Conservation (phyloP, 2,888 invertebrate genomes). For the Agrotis exclamationis region DNA sequence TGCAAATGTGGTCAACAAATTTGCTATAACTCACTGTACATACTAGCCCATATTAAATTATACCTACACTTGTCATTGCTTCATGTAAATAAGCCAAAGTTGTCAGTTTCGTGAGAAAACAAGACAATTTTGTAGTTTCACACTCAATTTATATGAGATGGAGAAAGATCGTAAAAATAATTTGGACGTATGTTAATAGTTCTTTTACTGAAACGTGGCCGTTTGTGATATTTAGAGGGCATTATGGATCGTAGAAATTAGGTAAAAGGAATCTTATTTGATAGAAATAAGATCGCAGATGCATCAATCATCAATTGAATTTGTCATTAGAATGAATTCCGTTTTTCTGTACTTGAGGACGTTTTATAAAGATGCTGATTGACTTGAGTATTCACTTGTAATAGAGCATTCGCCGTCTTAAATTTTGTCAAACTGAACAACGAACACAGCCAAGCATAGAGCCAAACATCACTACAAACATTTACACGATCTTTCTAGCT, state of each 20-base stretch:
- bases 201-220: not conserved
- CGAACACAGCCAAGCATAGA: too few species aligned
- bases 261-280: not conserved
- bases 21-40: too few species aligned
- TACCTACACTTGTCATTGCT: not conserved
- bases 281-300: not conserved
- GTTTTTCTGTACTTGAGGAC: not conserved
- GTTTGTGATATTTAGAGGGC: not conserved
- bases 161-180: slow-evolving; percentile 13
- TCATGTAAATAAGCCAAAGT: slow-evolving; percentile 5
- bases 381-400: too few species aligned
- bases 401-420: too few species aligned
- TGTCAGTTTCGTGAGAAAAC: slow-evolving; percentile 20
- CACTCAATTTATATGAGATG: slow-evolving; percentile 9
- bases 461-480: too few species aligned
- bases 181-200: slow-evolving; percentile 16
- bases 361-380: not conserved
- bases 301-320: too few species aligned
- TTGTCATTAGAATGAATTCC: not conserved
- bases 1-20: too few species aligned
- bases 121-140: slow-evolving; percentile 24
- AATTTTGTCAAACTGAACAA: too few species aligned
- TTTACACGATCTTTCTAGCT: too few species aligned
- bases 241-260: not conserved
- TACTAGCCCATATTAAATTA: slow-evolving; percentile 2